Conservation (phyloP, 2,888 invertebrate genomes). For the Eubasilissa splendida region DNA sequence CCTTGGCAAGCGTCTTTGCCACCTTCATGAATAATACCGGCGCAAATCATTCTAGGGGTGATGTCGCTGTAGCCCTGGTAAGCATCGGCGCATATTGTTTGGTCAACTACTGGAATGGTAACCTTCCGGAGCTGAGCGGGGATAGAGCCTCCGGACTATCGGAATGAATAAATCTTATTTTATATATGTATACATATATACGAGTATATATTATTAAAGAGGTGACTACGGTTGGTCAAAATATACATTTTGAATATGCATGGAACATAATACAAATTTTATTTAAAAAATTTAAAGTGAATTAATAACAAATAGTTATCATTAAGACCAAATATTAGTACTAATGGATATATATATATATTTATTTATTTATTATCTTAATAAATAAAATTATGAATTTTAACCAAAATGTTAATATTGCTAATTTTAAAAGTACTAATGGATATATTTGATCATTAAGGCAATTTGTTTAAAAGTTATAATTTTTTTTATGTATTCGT, state of each 20-base stretch:
- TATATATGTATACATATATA: not conserved
- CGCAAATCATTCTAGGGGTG: slow-evolving; percentile 68
- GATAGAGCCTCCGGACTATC: slow-evolving; percentile 62
- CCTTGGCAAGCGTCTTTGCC: slow-evolving; percentile 71
- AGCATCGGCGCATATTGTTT: slow-evolving; percentile 64
- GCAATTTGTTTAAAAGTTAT: no score
- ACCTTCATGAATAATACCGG: slow-evolving; percentile 63
- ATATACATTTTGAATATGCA: not conserved
- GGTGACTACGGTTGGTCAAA: not conserved
- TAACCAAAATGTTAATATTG: no score
- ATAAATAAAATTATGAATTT: no score
- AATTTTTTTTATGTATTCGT: no score
- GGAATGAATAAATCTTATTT: not conserved
- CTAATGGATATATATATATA: no score
- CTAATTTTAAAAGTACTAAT: no score
- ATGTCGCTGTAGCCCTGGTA: slow-evolving; percentile 65
- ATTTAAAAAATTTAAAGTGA: no score
- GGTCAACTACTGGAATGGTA: slow-evolving; percentile 65
- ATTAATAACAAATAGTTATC: no score
- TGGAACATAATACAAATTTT: no score
- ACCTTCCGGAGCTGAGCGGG: slow-evolving; percentile 66
- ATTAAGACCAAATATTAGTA: no score
- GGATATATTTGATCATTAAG: no score
- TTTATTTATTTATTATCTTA: no score
- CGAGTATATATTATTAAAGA: slow-evolving; percentile 37